A percentile compares a stretch with the other conserved stretches of the same genome.
Evolutionary conservation across 2,113 vertebrate species (phyloP).

Genomic region (Scomber scombrus): DNA sequence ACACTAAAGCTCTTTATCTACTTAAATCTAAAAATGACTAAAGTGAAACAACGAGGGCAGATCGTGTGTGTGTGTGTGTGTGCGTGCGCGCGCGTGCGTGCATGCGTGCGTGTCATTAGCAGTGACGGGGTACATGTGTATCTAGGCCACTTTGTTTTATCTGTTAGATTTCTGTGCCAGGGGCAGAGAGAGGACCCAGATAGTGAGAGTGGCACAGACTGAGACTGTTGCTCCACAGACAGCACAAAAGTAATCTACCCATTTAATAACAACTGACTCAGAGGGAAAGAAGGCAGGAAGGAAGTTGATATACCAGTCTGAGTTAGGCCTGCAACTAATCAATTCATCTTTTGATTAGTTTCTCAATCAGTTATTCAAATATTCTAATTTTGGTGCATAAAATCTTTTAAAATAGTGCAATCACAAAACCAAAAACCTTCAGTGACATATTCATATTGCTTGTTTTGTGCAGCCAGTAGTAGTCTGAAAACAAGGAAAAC

Average conservation of each 20-base stretch:
- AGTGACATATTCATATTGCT: background rate
- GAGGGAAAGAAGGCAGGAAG: background rate
- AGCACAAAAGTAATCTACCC: constrained; percentile 21
- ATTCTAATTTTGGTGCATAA: background rate
- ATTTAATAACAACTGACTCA: constrained; percentile 6
- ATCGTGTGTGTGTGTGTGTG: constrained; percentile 6
- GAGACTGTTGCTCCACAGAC: constrained; percentile 33
- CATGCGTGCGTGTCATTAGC: constrained; percentile 15
- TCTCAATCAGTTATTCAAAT: background rate
- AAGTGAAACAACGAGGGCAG: constrained; percentile 38
- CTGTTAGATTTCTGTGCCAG: constrained; percentile 56
- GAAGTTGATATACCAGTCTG: background rate
- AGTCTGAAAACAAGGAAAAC: background rate
- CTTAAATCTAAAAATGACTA: constrained; percentile 27
- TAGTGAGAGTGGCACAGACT: constrained; percentile 28
- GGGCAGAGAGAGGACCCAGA: constrained; percentile 42
- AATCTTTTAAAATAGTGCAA: background rate
- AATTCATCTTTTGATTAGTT: background rate
- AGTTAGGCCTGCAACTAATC: background rate
- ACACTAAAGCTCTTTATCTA: constrained; percentile 6
- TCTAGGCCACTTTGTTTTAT: constrained; percentile 71
- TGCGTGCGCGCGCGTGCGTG: constrained; percentile 15
- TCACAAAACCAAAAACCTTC: background rate
- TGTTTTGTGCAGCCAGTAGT: too few species aligned
- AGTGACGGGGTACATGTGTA: constrained; percentile 23